Percentiles rank a stretch among this genome's conserved stretches.
These are phyloP conservation scores for Hoplodrina blanda DNA, from an alignment of 2,888 invertebrate genomes.

Conservation along the genomic window DNA sequence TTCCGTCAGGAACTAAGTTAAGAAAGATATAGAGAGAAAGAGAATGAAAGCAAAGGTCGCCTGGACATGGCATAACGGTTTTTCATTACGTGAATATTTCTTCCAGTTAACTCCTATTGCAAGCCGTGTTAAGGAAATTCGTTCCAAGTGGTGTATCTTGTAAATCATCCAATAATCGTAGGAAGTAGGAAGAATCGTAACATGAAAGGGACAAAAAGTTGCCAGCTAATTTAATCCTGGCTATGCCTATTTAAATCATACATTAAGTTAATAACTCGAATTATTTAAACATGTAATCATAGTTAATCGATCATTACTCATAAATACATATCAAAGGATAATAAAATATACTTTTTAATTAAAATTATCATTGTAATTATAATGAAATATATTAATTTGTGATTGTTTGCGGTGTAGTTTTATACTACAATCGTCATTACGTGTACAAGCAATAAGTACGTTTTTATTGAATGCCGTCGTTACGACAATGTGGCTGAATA, in stretches of 20 bases:
- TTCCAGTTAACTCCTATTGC: too few relatives aligned
- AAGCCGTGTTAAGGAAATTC: too few relatives aligned
- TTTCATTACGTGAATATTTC: too few relatives aligned
- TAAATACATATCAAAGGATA: conserved; percentile 82
- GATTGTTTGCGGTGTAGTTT: conserved; percentile 86
- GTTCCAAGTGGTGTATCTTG: too few relatives aligned
- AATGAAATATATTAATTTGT: conserved; percentile 79
- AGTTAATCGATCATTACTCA: conserved; percentile 60
- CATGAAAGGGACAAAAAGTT: background rate
- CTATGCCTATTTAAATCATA: conserved; percentile 32
- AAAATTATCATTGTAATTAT: conserved; percentile 74
- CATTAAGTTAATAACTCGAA: conserved; percentile 47
- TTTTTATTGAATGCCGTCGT: conserved; percentile 85
- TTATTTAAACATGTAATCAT: conserved; percentile 58
- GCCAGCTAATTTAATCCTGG: conserved; percentile 9
- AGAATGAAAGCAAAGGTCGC: too few relatives aligned
- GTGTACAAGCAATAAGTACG: conserved; percentile 90
- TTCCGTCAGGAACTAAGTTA: too few relatives aligned
- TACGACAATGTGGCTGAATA: conserved; percentile 81
- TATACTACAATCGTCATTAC: conserved; percentile 79
- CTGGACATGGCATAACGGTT: too few relatives aligned
- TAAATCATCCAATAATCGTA: too few relatives aligned
- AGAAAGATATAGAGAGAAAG: too few relatives aligned
- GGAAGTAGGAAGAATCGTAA: too few relatives aligned
- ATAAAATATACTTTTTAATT: conserved; percentile 75